phyloP scores from a whole-genome alignment of 2,888 invertebrate genomes.

The Erebia palarica region DNA sequence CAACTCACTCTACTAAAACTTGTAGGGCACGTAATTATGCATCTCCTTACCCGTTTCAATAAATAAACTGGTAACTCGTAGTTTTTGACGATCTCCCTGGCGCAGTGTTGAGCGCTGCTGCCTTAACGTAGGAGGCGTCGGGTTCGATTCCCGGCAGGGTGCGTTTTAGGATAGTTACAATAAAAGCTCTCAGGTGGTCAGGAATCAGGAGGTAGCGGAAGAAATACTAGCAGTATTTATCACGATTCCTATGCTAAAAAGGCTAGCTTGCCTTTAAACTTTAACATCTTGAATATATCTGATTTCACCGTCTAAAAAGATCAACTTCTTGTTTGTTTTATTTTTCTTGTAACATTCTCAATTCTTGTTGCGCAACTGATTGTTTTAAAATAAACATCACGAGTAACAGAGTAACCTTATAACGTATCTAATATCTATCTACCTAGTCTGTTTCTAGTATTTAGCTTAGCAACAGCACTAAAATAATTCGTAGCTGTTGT shows the following conservation, averaged over 20 bases:
- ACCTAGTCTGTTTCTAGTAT: conserved; percentile 5
- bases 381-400: background rate
- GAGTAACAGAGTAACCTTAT: background rate
- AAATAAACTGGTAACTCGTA: background rate
- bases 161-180: too few species aligned
- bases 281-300: too few species aligned
- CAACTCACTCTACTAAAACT: too few species aligned
- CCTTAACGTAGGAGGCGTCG: too few species aligned
- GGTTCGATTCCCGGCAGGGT: too few species aligned
- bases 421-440: background rate
- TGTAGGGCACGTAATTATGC: background rate
- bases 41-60: background rate
- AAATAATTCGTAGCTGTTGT: conserved; percentile 9
- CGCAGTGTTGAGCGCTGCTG: too few species aligned
- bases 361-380: background rate
- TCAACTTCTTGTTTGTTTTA: background rate
- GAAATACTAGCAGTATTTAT: too few species aligned
- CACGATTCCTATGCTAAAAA: too few species aligned
- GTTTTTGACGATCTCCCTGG: too few species aligned
- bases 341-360: background rate
- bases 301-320: background rate
- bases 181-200: too few species aligned
- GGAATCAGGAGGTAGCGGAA: too few species aligned
- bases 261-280: too few species aligned
- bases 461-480: background rate